These are phyloP conservation scores for Benthosema pterotum DNA, from an alignment of 2,797 vertebrate genomes.

Conservation along the genomic window DNA sequence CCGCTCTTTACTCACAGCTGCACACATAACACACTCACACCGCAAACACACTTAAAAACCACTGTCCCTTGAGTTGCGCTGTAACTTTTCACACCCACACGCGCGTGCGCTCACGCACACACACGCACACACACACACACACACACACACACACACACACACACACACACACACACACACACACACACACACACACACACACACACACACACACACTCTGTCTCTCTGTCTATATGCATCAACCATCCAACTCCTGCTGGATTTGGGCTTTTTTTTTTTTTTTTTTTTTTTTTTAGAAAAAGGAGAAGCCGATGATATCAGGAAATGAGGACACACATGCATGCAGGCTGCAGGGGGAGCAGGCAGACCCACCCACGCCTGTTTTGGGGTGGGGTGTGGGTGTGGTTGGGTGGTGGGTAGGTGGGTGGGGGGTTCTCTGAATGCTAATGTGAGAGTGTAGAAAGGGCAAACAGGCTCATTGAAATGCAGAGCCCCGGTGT, in stretches of 20 bases:
- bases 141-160: constrained; percentile 46
- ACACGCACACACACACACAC: constrained; percentile 46
- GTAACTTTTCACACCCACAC: constrained; percentile 69
- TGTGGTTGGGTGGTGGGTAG: constrained; percentile 35
- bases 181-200: constrained; percentile 57
- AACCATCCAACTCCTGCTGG: no score
- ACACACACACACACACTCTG: constrained; percentile 42
- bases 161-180: constrained; percentile 57
- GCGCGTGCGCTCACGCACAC: constrained; percentile 35
- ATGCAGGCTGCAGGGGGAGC: constrained; percentile 48
- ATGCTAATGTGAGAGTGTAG: constrained; percentile 78
- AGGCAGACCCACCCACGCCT: constrained; percentile 45
- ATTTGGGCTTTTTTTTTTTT: no score
- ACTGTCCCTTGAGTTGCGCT: constrained; percentile 30
- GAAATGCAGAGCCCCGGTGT: constrained; percentile 80
- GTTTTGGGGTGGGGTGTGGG: constrained; percentile 39
- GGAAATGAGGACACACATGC: constrained; percentile 68
- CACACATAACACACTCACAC: constrained; percentile 44
- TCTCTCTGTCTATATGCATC: no score
- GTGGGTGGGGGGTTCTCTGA: constrained; percentile 64
- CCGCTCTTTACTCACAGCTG: constrained; percentile 37
- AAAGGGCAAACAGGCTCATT: constrained; percentile 81
- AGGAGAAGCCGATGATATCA: constrained; percentile 72
- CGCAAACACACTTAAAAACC: constrained; percentile 51
- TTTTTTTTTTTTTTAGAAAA: no score